These are phyloP conservation scores for Bombus vancouverensis DNA, from an alignment of 1,140 invertebrate genomes.

Conservation along the genomic window DNA sequence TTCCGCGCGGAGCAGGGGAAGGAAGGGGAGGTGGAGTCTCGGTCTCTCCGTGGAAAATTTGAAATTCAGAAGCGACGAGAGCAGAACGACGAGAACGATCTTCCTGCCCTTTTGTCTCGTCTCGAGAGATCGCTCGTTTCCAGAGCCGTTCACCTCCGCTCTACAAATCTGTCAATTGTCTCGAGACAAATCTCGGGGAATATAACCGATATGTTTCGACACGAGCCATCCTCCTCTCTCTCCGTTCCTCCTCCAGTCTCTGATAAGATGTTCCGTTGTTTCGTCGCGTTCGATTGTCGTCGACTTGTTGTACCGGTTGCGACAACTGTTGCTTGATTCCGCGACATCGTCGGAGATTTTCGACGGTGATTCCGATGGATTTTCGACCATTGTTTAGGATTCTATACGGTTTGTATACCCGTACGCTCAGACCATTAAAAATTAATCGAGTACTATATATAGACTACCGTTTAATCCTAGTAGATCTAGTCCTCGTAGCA, in stretches of 20 bases:
- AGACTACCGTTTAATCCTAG: too few species aligned
- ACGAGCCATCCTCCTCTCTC: constrained; percentile 4
- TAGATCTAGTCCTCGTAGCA: too few species aligned
- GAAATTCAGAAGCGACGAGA: constrained; percentile 78
- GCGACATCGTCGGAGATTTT: background rate
- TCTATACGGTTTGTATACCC: too few species aligned
- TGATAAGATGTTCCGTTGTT: background rate
- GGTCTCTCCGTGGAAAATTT: constrained; percentile 70
- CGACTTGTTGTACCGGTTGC: background rate
- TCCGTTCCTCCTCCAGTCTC: background rate
- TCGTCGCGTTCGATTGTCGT: constrained; percentile 41
- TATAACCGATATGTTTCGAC: constrained; percentile 69
- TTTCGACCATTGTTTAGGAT: too few species aligned
- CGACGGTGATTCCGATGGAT: background rate
- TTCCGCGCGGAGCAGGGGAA: background rate
- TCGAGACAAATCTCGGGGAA: constrained; percentile 77
- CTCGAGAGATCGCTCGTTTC: constrained; percentile 54
- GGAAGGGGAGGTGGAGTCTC: background rate
- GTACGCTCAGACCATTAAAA: too few species aligned
- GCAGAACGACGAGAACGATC: constrained; percentile 41
- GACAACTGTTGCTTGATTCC: constrained; percentile 1
- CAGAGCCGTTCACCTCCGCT: constrained; percentile 62
- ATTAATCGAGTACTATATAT: too few species aligned
- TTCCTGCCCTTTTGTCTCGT: constrained; percentile 76
- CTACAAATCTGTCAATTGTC: constrained; percentile 82